These are phyloP conservation scores for Sminthopsis crassicaudata DNA, from an alignment of 2,113 vertebrate genomes.

Conservation along the genomic window DNA sequence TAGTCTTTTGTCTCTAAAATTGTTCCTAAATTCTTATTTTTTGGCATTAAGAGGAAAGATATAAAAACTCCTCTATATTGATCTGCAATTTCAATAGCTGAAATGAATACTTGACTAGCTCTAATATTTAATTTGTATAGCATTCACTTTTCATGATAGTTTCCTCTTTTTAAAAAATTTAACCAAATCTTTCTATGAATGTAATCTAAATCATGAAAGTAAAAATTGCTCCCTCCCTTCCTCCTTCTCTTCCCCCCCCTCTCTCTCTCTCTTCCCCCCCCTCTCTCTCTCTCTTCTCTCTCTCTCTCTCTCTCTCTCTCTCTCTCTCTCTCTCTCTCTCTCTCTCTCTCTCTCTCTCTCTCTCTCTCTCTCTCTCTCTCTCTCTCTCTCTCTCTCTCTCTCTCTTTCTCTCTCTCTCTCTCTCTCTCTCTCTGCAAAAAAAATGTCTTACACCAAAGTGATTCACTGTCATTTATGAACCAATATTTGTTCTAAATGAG, in stretches of 20 bases:
- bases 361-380: too few relatives aligned
- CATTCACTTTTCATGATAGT: slow-evolving; percentile 83
- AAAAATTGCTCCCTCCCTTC: slow-evolving; percentile 54
- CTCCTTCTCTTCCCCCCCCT: too few relatives aligned
- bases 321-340: too few relatives aligned
- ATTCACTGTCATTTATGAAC: slow-evolving; percentile 16
- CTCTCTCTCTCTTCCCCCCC: too few relatives aligned
- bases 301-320: too few relatives aligned
- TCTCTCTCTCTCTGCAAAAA: slow-evolving; percentile 49
- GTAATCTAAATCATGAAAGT: slow-evolving; percentile 65
- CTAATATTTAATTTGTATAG: slow-evolving; percentile 83
- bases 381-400: too few relatives aligned
- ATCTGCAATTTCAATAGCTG: slow-evolving; percentile 80
- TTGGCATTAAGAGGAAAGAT: slow-evolving; percentile 70
- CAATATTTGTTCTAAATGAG: slow-evolving; percentile 43
- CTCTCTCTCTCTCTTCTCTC: too few relatives aligned
- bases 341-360: too few relatives aligned
- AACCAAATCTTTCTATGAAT: slow-evolving; percentile 70
- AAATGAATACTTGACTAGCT: slow-evolving; percentile 79
- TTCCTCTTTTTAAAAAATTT: slow-evolving; percentile 70
- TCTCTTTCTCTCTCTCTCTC: too few relatives aligned
- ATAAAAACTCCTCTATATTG: slow-evolving; percentile 73
- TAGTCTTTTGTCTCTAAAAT: slow-evolving; percentile 78
- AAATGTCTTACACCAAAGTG: slow-evolving; percentile 55
- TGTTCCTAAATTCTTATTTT: slow-evolving; percentile 77